These are phyloP conservation scores for Baronia brevicornis DNA, from an alignment of 2,888 invertebrate genomes.

Conservation along the genomic window DNA sequence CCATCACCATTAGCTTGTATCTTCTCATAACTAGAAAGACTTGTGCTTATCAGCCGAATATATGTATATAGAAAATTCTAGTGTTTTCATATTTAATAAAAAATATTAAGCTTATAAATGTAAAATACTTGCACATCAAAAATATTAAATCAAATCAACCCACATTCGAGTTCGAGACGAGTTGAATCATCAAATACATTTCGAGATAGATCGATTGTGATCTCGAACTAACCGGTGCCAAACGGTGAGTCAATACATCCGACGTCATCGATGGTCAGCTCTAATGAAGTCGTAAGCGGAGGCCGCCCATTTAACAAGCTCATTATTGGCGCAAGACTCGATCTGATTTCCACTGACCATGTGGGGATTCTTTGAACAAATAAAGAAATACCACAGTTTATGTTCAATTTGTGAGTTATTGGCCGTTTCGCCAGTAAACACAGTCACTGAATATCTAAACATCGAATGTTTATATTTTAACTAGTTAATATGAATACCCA, in stretches of 20 bases:
- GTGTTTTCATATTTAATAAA: too few relatives aligned
- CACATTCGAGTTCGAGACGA: constrained; percentile 7
- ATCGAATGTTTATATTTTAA: not conserved
- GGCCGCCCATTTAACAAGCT: constrained; percentile 3
- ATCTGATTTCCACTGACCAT: constrained; percentile 1
- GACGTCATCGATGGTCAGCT: constrained; percentile 1
- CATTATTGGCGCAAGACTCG: constrained; percentile 1
- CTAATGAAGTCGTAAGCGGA: constrained; percentile 4
- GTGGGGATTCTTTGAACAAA: constrained; percentile 5
- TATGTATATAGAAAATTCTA: too few relatives aligned
- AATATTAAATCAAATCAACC: constrained; percentile 10
- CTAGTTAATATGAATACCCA: not conserved
- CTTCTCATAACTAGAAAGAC: too few relatives aligned
- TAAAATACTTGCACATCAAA: constrained; percentile 1
- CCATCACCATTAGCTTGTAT: too few relatives aligned
- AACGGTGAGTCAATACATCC: constrained; percentile 6
- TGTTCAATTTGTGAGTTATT: constrained; percentile 1
- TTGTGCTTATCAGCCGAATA: too few relatives aligned
- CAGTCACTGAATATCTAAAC: constrained; percentile 3
- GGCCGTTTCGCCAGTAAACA: not conserved
- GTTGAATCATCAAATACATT: constrained; percentile 10
- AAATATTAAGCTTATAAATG: not conserved
- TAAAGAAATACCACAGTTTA: constrained; percentile 1
- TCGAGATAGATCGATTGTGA: constrained; percentile 11
- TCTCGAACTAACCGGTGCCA: constrained; percentile 1